Conservation (phyloP, 2,888 invertebrate genomes). For the Diabrotica balteata region DNA sequence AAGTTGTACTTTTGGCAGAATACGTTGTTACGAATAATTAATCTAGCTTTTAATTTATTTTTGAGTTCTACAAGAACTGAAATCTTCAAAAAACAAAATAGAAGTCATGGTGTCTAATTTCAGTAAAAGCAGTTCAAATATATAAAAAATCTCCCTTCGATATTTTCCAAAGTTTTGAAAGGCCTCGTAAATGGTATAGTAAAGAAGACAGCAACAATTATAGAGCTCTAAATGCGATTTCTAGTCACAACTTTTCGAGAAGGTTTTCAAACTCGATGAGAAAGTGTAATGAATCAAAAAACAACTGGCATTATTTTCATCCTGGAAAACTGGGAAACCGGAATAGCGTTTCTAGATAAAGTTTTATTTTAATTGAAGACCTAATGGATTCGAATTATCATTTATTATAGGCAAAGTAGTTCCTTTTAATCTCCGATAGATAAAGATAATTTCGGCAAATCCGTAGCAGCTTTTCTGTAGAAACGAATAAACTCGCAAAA, state of each 20-base stretch:
- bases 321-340: slow-evolving; percentile 17
- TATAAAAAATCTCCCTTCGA: neutral
- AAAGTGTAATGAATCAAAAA: slow-evolving; percentile 30
- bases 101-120: no score
- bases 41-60: no score
- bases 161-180: slow-evolving; percentile 5
- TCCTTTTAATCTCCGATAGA: neutral
- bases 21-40: no score
- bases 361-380: slow-evolving; percentile 21
- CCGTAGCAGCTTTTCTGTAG: no score
- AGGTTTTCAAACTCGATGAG: slow-evolving; percentile 13
- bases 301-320: slow-evolving; percentile 19
- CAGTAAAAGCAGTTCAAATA: neutral
- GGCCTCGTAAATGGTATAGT: slow-evolving; percentile 11
- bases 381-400: slow-evolving; percentile 28
- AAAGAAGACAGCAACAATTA: slow-evolving; percentile 25
- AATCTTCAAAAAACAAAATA: no score
- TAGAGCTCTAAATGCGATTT: slow-evolving; percentile 20
- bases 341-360: slow-evolving; percentile 16
- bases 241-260: slow-evolving; percentile 16
- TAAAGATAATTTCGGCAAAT: no score
- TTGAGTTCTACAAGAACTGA: no score
- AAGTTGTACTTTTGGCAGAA: no score
- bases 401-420: slow-evolving; percentile 23
- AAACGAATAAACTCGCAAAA: no score